Percentiles rank a stretch among this genome's conserved stretches.
phyloP scores from a whole-genome alignment of 2,797 vertebrate genomes.

The Hypotaenidia philippensis region DNA sequence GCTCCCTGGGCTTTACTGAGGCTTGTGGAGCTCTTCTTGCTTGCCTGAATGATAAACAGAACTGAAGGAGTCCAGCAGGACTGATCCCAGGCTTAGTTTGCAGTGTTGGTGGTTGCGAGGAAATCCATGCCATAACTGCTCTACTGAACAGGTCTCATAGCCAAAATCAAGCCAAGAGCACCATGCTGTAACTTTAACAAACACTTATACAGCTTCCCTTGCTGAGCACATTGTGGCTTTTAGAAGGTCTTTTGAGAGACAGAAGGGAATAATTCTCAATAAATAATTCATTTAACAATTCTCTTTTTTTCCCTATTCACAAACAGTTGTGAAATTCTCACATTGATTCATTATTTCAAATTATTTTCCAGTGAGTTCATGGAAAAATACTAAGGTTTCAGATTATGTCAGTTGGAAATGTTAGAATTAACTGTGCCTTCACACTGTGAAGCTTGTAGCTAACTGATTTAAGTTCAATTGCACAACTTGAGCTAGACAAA shows the following conservation, averaged over 20 bases:
- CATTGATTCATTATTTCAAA: slow-evolving; percentile 9
- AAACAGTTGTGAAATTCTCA: slow-evolving; percentile 2
- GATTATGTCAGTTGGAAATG: background rate
- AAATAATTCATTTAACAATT: slow-evolving; percentile 18
- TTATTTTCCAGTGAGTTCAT: slow-evolving; percentile 30
- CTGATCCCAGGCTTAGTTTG: background rate
- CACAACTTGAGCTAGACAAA: background rate
- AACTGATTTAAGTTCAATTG: background rate
- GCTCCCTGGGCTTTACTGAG: background rate
- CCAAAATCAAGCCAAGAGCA: background rate
- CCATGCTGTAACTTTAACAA: background rate
- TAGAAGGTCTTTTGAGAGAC: background rate
- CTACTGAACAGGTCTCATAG: background rate
- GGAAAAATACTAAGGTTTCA: slow-evolving; percentile 16
- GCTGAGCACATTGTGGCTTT: background rate
- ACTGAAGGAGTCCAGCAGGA: background rate
- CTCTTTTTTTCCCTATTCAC: background rate
- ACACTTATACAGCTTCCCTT: background rate
- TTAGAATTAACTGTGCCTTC: slow-evolving; percentile 5
- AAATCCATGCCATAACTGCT: background rate
- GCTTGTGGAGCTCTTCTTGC: background rate
- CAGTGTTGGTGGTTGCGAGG: background rate
- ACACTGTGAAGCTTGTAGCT: background rate
- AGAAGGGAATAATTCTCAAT: background rate
- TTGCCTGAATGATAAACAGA: background rate